Percentiles rank a stretch among this genome's conserved stretches.
Evolutionary conservation across 1,140 invertebrate species (phyloP).

Genomic region (Cepaea nemoralis): DNA sequence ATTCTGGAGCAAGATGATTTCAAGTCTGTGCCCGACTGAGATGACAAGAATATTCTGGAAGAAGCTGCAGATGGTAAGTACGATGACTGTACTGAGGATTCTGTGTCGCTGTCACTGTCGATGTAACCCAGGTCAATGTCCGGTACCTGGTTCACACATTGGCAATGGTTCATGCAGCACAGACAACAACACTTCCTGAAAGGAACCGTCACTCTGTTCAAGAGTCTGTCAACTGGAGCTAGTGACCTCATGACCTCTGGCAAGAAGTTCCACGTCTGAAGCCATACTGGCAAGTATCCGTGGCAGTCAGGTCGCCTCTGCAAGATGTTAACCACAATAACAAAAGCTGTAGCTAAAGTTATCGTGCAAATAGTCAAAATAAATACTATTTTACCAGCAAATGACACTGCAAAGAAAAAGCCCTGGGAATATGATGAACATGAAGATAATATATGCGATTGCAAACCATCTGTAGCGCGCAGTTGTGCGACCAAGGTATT

Average conservation of each 20-base stretch:
- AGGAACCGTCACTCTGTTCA: conserved; percentile 8
- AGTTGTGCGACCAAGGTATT: conserved; percentile 73
- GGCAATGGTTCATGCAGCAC: conserved; percentile 29
- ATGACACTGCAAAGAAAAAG: conserved; percentile 71
- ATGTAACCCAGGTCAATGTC: conserved; percentile 21
- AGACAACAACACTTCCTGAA: conserved; percentile 26
- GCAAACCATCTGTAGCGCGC: conserved; percentile 76
- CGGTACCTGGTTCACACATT: conserved; percentile 13
- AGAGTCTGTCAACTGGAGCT: conserved; percentile 61
- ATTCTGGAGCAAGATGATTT: not conserved
- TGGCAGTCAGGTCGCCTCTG: conserved; percentile 66
- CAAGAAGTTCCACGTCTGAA: conserved; percentile 74
- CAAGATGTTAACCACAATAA: conserved; percentile 69
- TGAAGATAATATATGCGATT: conserved; percentile 74
- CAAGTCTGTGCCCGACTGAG: not conserved
- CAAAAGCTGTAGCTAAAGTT: conserved; percentile 57
- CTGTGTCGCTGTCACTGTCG: conserved; percentile 35
- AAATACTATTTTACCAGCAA: conserved; percentile 58
- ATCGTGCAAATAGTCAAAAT: conserved; percentile 57
- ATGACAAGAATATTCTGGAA: not conserved
- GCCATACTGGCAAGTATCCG: conserved; percentile 67
- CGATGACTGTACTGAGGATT: conserved; percentile 5
- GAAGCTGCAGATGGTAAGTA: conserved; percentile 25
- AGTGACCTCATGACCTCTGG: conserved; percentile 74
- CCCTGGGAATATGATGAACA: conserved; percentile 75